phyloP scores from a whole-genome alignment of 2,888 invertebrate genomes.

The Tyria jacobaeae region DNA sequence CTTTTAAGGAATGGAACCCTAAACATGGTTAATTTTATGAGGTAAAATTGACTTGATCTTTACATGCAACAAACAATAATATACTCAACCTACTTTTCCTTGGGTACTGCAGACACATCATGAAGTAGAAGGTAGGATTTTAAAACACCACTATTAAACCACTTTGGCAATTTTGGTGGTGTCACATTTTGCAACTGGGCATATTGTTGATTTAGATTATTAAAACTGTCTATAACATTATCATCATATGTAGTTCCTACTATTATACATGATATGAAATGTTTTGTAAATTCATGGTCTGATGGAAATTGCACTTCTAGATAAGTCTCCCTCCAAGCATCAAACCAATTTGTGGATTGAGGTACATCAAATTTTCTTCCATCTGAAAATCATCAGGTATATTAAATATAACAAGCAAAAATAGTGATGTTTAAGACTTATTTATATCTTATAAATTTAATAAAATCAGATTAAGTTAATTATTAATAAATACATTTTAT shows the following conservation, averaged over 20 bases:
- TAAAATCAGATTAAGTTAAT: too few species aligned
- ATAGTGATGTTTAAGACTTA: not conserved
- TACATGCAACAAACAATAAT: too few species aligned
- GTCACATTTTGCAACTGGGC: slow-evolving; percentile 92
- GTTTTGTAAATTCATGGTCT: slow-evolving; percentile 98
- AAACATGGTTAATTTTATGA: too few species aligned
- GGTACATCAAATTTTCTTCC: slow-evolving; percentile 90
- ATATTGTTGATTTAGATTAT: slow-evolving; percentile 92
- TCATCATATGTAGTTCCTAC: slow-evolving; percentile 91
- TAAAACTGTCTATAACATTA: slow-evolving; percentile 93
- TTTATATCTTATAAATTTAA: too few species aligned
- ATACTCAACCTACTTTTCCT: slow-evolving; percentile 88
- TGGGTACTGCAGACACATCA: slow-evolving; percentile 91
- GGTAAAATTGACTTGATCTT: too few species aligned
- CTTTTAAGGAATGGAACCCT: too few species aligned
- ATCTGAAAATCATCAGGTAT: slow-evolving; percentile 58
- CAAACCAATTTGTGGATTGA: slow-evolving; percentile 96
- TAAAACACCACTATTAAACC: slow-evolving; percentile 92
- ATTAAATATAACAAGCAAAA: not conserved
- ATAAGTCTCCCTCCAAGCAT: slow-evolving; percentile 97
- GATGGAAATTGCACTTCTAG: slow-evolving; percentile 94
- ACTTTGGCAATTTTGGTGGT: slow-evolving; percentile 93
- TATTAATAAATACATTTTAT: too few species aligned
- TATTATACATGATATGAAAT: slow-evolving; percentile 93
- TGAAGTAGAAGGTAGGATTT: slow-evolving; percentile 96